Conservation (phyloP, 2,888 invertebrate species). For the Xestobium rufovillosum region DNA sequence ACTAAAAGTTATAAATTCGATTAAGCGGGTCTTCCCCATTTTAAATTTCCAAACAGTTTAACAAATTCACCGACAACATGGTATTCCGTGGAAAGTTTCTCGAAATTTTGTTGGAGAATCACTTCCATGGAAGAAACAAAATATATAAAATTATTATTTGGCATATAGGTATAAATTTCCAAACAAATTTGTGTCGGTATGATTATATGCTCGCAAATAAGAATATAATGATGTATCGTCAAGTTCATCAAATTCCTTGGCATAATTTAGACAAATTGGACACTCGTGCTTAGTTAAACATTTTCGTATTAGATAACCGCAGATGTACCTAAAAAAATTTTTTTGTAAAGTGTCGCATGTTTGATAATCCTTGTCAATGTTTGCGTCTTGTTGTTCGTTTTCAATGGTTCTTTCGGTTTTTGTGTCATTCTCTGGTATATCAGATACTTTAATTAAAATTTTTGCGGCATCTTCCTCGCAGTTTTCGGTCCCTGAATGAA, state of each 20-base stretch:
- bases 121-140: slow-evolving; percentile 8
- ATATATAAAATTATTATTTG: slow-evolving; percentile 12
- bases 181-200: slow-evolving; percentile 4
- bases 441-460: slow-evolving; percentile 7
- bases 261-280: slow-evolving; percentile 5
- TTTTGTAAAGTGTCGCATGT: slow-evolving; percentile 3
- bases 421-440: neutral
- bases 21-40: no score
- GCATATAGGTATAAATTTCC: slow-evolving; percentile 16
- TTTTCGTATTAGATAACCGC: slow-evolving; percentile 12
- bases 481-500: slow-evolving; percentile 16
- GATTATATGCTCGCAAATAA: slow-evolving; percentile 14
- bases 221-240: slow-evolving; percentile 10
- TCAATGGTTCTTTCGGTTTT: neutral
- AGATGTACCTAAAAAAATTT: slow-evolving; percentile 14
- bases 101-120: neutral
- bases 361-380: slow-evolving; percentile 10
- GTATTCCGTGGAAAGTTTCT: neutral
- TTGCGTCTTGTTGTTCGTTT: neutral
- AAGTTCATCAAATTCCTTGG: slow-evolving; percentile 8
- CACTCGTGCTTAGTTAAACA: slow-evolving; percentile 10
- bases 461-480: slow-evolving; percentile 15
- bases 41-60: neutral
- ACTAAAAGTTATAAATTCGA: no score
- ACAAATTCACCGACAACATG: neutral